Evolutionary conservation across 1,140 invertebrate species (phyloP).

Genomic region (Mesaphorura yosii): DNA sequence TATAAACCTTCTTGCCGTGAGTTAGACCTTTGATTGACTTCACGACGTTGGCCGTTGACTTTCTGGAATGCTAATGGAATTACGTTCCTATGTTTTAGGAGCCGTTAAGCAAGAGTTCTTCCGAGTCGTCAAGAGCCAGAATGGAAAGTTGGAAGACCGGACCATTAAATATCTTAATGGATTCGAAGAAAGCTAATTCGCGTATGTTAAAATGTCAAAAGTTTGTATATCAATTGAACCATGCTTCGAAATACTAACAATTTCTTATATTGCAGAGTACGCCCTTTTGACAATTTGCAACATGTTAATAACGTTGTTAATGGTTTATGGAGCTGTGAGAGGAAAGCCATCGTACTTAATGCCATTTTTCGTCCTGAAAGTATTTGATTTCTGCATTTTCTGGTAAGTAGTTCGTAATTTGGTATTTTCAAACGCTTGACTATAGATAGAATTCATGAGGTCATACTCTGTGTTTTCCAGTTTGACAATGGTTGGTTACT

Average conservation of each 20-base stretch:
- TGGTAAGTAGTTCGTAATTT: constrained; percentile 44
- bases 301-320: constrained; percentile 61
- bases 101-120: neutral
- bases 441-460: too few relatives aligned
- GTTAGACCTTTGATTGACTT: too few relatives aligned
- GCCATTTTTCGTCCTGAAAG: constrained; percentile 76
- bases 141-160: constrained; percentile 23
- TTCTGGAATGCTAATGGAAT: neutral
- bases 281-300: constrained; percentile 65
- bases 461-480: constrained; percentile 39
- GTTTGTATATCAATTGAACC: neutral
- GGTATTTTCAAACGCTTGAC: constrained; percentile 8
- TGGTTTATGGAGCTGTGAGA: constrained; percentile 69
- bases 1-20: neutral
- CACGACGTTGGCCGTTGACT: too few relatives aligned
- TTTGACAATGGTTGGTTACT: constrained; percentile 66
- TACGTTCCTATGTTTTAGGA: neutral
- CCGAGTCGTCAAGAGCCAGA: neutral
- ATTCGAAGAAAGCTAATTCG: constrained; percentile 25
- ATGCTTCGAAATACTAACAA: too few relatives aligned
- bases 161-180: constrained; percentile 22
- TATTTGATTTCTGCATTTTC: constrained; percentile 77
- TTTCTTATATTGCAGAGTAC: constrained; percentile 47
- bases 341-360: constrained; percentile 67
- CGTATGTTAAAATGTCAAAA: constrained; percentile 20